A percentile compares a stretch with the other conserved stretches of the same genome.
phyloP scores from a whole-genome alignment of 1,140 invertebrate genomes.

The Neodiprion virginianus region DNA sequence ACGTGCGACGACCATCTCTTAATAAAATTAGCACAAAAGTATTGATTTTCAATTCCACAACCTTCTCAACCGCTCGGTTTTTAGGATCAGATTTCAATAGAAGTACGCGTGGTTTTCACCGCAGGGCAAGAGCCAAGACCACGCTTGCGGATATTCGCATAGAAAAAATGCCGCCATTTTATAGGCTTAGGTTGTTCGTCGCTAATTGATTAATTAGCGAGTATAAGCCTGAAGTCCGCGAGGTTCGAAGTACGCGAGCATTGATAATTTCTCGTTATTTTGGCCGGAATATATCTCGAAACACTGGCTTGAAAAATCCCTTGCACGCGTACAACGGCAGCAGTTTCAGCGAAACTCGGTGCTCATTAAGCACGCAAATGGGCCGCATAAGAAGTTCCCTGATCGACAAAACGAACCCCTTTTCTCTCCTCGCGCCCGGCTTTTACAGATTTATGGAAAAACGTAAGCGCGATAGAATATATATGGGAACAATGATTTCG shows the following conservation, averaged over 20 bases:
- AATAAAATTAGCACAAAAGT: too few species aligned
- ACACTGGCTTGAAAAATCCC: neutral
- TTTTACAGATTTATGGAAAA: neutral
- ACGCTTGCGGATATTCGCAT: neutral
- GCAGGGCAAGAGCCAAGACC: too few species aligned
- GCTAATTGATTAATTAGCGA: neutral
- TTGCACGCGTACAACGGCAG: too few species aligned
- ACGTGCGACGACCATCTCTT: too few species aligned
- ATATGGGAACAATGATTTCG: too few species aligned
- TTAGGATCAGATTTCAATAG: too few species aligned
- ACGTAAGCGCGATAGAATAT: neutral
- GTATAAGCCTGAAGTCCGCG: neutral
- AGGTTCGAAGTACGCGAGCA: neutral
- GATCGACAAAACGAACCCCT: too few species aligned
- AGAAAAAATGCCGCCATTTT: neutral
- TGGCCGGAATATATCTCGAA: neutral
- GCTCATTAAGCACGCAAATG: conserved; percentile 36
- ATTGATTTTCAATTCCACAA: too few species aligned
- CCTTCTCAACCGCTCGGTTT: too few species aligned
- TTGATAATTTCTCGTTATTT: neutral
- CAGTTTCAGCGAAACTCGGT: neutral
- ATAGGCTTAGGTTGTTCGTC: neutral
- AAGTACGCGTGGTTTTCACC: too few species aligned
- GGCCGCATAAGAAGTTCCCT: neutral
- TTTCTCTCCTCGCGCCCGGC: too few species aligned